Evolutionary conservation across 2,888 invertebrate species (phyloP), one percentile per base, ranked within the genome.

Genomic region (Thumatha senex): DNA sequence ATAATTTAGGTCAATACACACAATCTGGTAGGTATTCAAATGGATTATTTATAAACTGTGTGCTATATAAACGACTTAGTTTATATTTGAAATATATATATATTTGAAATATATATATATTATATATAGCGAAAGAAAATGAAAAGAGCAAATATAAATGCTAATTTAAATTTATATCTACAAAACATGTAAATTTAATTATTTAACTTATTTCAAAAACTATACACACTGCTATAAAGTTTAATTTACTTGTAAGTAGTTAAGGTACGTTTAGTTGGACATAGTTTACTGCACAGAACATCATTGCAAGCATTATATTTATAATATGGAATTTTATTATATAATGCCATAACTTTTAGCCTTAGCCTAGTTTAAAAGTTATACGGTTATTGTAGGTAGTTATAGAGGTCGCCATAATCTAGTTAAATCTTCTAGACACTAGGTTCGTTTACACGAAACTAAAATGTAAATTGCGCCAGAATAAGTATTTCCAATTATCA

Each of bases 311-410:
- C 42, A 39, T 41, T 40, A 41, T 48, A 41, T 48, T 41, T 41
- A 41, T 65, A 65, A 61, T 59, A 33, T n/a, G 9, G 5, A 56
- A 65, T 60, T 62, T 58, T 58, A 66, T 54, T 44, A 57, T 38
- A 52, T 57, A 54, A 53, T 65, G 43, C 40, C 15, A 45, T 46
- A 56, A 38, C 49, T 51, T 60, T 59, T 53, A n/a, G 39, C 51
- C 54, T 66, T 66, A 67, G 53, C 63, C 66, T 45, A 67, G 51
- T 48, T 67, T 40, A 44, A 33, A 15, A 2, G 36, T 33, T 38
- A 54, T 44, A 55, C 49, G 57, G 51, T 42, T 45, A 59, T 62
- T 52, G 55, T 43, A 51, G n/a, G 57, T 68, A 56, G 48, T 51
- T 54, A 58, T 65, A 52, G 45, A 62, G 69, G 66, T 49, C 54